Evolutionary conservation across 2,888 invertebrate genomes (phyloP).

Genomic region (Nebria brevicollis): DNA sequence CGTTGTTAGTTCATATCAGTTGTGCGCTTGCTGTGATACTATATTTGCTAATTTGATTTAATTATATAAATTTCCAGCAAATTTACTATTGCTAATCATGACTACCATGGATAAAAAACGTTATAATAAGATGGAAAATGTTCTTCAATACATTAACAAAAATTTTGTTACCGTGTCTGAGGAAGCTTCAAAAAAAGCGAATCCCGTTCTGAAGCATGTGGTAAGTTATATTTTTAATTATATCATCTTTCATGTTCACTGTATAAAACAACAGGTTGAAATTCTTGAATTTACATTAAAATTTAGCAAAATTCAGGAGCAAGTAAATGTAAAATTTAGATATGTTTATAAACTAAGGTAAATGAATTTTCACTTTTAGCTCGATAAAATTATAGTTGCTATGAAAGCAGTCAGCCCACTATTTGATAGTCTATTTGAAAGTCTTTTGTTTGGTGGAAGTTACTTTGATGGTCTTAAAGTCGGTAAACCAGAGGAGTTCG

Average conservation of each 20-base stretch:
- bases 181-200: constrained; percentile 49
- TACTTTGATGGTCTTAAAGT: constrained; percentile 71
- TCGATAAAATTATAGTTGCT: constrained; percentile 52
- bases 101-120: constrained; percentile 47
- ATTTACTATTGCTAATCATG: constrained; percentile 19
- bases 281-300: background rate
- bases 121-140: constrained; percentile 50
- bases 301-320: too few relatives aligned
- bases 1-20: too few relatives aligned
- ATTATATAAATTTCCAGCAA: background rate
- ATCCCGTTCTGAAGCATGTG: constrained; percentile 50
- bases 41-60: too few relatives aligned
- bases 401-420: constrained; percentile 57
- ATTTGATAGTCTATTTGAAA: constrained; percentile 56
- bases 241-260: background rate
- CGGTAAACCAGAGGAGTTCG: constrained; percentile 70
- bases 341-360: too few relatives aligned
- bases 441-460: constrained; percentile 67
- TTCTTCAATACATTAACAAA: constrained; percentile 51
- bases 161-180: constrained; percentile 52
- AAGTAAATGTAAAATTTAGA: too few relatives aligned
- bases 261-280: background rate
- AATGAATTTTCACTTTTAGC: constrained; percentile 2
- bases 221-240: constrained; percentile 31
- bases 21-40: background rate